phyloP scores from a whole-genome alignment of 2,797 vertebrate species.

The Gallinago nigripennis region DNA sequence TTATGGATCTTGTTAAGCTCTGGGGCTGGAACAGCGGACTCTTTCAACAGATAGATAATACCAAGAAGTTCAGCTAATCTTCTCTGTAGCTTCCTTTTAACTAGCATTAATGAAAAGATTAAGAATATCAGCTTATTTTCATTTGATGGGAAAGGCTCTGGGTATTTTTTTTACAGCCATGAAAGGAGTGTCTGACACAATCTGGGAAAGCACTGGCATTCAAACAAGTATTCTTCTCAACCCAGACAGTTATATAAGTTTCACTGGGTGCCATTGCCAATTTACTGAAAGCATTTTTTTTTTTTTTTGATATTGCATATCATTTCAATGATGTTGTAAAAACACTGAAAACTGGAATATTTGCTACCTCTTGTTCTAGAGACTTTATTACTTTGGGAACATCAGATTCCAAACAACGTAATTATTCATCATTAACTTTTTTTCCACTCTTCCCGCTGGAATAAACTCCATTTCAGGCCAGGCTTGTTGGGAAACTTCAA shows the following conservation, averaged over 20 bases:
- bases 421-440: slow-evolving; percentile 33
- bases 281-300: neutral
- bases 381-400: neutral
- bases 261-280: slow-evolving; percentile 36
- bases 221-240: slow-evolving; percentile 57
- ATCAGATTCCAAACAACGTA: neutral
- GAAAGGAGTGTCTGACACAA: slow-evolving; percentile 58
- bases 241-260: slow-evolving; percentile 59
- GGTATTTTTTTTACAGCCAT: neutral
- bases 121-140: slow-evolving; percentile 59
- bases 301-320: neutral
- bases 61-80: neutral
- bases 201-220: slow-evolving; percentile 60
- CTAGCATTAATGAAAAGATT: slow-evolving; percentile 46
- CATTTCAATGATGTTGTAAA: neutral
- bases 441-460: neutral
- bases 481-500: slow-evolving; percentile 5
- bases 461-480: neutral
- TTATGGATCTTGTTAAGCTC: slow-evolving; percentile 48
- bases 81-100: slow-evolving; percentile 50
- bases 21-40: slow-evolving; percentile 25
- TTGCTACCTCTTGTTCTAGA: slow-evolving; percentile 4
- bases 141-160: slow-evolving; percentile 41
- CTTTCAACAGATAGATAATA: slow-evolving; percentile 49
- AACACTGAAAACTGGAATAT: slow-evolving; percentile 2